These are phyloP conservation scores for Heliconius sara DNA, from an alignment of 2,888 invertebrate genomes.

Conservation along the genomic window DNA sequence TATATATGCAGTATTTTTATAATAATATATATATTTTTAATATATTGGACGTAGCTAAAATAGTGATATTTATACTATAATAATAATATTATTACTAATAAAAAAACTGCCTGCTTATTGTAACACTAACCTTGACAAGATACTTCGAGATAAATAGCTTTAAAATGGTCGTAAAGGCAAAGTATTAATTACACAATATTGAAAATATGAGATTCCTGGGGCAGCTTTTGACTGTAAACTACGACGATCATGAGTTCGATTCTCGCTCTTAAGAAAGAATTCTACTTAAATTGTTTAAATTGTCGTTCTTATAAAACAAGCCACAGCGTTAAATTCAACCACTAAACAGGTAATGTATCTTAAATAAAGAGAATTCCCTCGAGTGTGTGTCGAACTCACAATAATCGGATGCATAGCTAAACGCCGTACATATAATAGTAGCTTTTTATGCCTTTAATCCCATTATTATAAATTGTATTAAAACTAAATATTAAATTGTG, in stretches of 20 bases:
- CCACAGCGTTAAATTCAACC: background rate
- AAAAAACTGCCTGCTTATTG: conserved; percentile 1
- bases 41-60: conserved; percentile 12
- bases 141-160: background rate
- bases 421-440: too few species aligned
- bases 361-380: background rate
- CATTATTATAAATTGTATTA: background rate
- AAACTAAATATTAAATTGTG: background rate
- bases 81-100: background rate
- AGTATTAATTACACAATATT: background rate
- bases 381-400: background rate
- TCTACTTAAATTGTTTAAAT: background rate
- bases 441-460: background rate
- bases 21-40: too few species aligned
- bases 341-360: background rate
- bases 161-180: background rate
- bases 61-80: background rate
- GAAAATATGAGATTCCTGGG: background rate
- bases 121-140: conserved; percentile 20
- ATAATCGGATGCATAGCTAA: background rate
- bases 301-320: background rate
- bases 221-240: background rate
- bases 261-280: background rate
- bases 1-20: too few species aligned
- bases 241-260: background rate